Evolutionary conservation across 2,113 vertebrate species (phyloP).

Genomic region (Condylura cristata): DNA sequence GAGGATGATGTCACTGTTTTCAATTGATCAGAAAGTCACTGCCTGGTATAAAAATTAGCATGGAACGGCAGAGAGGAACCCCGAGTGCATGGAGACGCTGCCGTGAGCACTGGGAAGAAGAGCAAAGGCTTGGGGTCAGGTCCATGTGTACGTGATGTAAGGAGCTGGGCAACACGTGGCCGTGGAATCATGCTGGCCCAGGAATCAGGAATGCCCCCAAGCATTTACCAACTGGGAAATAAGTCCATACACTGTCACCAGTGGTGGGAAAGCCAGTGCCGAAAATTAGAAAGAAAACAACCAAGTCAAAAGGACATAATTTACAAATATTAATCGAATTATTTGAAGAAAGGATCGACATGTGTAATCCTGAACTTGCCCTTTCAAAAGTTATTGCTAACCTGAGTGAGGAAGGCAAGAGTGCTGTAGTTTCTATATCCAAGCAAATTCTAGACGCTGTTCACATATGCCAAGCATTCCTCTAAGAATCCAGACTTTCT

Average conservation of each 20-base stretch:
- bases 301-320: not conserved
- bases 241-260: not conserved
- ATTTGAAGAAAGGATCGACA: not conserved
- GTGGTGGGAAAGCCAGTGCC: not conserved
- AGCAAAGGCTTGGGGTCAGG: not conserved
- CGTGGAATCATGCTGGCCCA: not conserved
- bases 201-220: not conserved
- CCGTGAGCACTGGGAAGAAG: not conserved
- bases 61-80: not conserved
- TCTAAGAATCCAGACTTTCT: not conserved
- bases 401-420: not conserved
- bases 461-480: not conserved
- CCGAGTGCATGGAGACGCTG: not conserved
- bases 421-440: not conserved
- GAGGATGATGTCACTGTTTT: not conserved
- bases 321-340: not conserved
- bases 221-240: not conserved
- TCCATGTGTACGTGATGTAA: not conserved
- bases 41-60: not conserved
- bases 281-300: constrained; percentile 10
- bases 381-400: not conserved
- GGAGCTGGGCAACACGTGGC: not conserved
- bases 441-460: not conserved
- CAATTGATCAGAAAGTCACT: not conserved
- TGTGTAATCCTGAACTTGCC: not conserved